Conservation (phyloP, 1,140 invertebrate species). For the Gonatopus flavifemur region DNA sequence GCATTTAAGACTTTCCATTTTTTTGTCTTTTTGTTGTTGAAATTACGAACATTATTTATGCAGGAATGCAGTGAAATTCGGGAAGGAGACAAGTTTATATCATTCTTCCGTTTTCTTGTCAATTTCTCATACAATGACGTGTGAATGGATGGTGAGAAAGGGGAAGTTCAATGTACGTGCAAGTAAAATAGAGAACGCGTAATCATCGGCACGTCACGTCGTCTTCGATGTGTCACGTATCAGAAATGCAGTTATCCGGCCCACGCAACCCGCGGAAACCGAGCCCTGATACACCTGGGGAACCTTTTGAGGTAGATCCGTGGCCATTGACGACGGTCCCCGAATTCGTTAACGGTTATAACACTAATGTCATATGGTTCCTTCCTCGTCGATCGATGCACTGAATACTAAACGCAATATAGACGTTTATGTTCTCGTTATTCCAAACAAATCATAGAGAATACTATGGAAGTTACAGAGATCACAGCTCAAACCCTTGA, state of each 20-base stretch:
- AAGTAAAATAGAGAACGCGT: slow-evolving; percentile 13
- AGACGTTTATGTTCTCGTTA: too few relatives aligned
- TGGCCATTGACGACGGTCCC: too few relatives aligned
- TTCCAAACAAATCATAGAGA: too few relatives aligned
- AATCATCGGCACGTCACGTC: slow-evolving; percentile 10
- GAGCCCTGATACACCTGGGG: slow-evolving; percentile 26
- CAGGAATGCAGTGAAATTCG: too few relatives aligned
- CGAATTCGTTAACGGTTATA: too few relatives aligned
- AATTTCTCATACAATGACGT: slow-evolving; percentile 12
- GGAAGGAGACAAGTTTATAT: too few relatives aligned
- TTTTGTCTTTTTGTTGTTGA: slow-evolving; percentile 2
- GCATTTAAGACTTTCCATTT: slow-evolving; percentile 14
- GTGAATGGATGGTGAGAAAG: slow-evolving; percentile 8
- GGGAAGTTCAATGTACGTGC: slow-evolving; percentile 1
- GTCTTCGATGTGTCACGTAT: slow-evolving; percentile 33
- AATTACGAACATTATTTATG: not conserved
- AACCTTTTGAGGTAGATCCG: not conserved
- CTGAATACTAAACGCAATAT: too few relatives aligned
- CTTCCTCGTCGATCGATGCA: too few relatives aligned
- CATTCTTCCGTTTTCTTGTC: not conserved
- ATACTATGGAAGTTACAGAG: too few relatives aligned
- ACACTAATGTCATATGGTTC: too few relatives aligned
- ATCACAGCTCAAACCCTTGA: too few relatives aligned
- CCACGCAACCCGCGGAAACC: slow-evolving; percentile 33
- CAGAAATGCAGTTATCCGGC: slow-evolving; percentile 41